phyloP scores from a whole-genome alignment of 1,140 invertebrate species.

The Euschistus heros region DNA sequence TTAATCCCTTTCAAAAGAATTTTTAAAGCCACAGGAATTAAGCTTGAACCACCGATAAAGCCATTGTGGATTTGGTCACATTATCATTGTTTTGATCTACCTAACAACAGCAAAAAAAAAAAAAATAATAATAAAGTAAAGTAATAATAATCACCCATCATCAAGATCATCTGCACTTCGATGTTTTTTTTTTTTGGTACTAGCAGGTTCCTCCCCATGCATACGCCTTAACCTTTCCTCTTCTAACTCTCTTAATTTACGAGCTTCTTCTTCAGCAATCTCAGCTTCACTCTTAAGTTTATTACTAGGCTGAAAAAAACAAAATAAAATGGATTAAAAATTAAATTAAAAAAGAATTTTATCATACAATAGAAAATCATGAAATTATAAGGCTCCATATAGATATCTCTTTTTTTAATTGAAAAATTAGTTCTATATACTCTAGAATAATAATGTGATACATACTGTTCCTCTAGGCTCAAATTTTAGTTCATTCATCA shows the following conservation, averaged over 20 bases:
- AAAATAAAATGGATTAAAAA: neutral
- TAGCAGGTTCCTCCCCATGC: slow-evolving; percentile 37
- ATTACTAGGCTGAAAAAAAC: slow-evolving; percentile 50
- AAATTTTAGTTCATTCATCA: slow-evolving; percentile 68
- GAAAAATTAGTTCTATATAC: neutral
- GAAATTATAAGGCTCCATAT: too few relatives aligned
- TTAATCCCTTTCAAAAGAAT: too few relatives aligned
- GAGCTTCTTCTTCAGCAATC: slow-evolving; percentile 65
- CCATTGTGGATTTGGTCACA: too few relatives aligned
- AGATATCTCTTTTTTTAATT: too few relatives aligned
- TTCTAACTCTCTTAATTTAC: slow-evolving; percentile 68
- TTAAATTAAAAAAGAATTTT: neutral
- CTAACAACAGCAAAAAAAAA: neutral
- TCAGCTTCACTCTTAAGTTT: slow-evolving; percentile 73
- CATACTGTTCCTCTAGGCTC: slow-evolving; percentile 63
- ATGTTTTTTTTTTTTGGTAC: slow-evolving; percentile 33
- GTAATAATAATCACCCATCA: slow-evolving; percentile 42
- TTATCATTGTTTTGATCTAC: neutral
- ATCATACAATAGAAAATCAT: too few relatives aligned
- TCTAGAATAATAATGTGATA: neutral
- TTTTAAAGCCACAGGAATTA: too few relatives aligned
- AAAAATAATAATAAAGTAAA: neutral
- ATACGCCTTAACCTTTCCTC: slow-evolving; percentile 63
- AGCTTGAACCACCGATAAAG: too few relatives aligned
- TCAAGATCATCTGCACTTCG: slow-evolving; percentile 71